Evolutionary conservation across 1,140 invertebrate genomes (phyloP), one percentile per base, ranked within the genome.

Genomic region (Drosophila oshimai): DNA sequence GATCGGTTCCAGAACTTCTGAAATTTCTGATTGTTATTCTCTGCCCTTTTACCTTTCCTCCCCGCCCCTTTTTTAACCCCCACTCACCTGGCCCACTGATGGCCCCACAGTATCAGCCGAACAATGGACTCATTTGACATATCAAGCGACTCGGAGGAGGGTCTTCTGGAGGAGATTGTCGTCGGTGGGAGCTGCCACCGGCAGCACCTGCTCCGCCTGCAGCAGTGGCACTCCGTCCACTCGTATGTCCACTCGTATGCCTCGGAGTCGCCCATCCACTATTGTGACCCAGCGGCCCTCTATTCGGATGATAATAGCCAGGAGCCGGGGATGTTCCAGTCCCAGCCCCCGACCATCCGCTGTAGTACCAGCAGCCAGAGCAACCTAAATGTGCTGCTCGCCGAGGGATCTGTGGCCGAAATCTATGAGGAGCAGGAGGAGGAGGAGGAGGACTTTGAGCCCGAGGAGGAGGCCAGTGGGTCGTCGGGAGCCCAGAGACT

Each of bases 61-160:
- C n/a, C n/a, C n/a, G n/a, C 24, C 10, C 10, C 0, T 15, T n/a
- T 6, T 20, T 24, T n/a, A n/a, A n/a, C 28, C 12, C 12, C 9
- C 10, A 12, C 39, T 28, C 24, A 34, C 28, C 3, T 28, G 4
- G 7, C 36, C 5, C 17, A 41, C 9, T 4, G 13, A 7, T 4
- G 13, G 5, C 31, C 18, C 53, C 17, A 57, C 53, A 90, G 89
- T 64, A 80, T 81, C 62, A 90, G 89, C 67, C 86, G 89, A 67
- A 90, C 89, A 84, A 90, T 90, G 89, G 90, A 91, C 73, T 91
- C 90, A 74, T 91, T 91, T 77, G 90, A 91, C 60, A 91, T 91
- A 86, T 91, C 90, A 70, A 91, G 90, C 77, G 90, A 91, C 51
- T 90, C 89, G 12, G 90, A 91, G 73, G 90, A 91, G 74, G 90